phyloP scores from a whole-genome alignment of 2,888 invertebrate genomes.

The Prenolepis imparis region DNA sequence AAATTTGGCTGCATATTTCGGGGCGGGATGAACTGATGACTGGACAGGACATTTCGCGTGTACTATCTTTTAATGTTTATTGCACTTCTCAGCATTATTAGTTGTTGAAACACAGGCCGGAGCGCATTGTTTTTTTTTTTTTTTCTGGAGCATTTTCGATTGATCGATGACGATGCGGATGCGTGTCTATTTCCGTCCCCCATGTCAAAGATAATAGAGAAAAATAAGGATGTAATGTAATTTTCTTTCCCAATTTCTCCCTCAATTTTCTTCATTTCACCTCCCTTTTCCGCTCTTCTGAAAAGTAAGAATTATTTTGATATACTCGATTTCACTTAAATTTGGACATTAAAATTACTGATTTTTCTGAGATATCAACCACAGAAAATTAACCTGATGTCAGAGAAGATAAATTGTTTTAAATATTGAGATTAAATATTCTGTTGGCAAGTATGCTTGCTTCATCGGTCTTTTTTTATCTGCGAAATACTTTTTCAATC shows the following conservation, averaged over 20 bases:
- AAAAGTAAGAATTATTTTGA: background rate
- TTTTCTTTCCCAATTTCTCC: background rate
- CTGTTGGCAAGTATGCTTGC: slow-evolving; percentile 12
- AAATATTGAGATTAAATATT: slow-evolving; percentile 22
- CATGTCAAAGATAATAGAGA: background rate
- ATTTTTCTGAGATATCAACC: background rate
- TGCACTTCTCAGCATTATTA: too few species aligned
- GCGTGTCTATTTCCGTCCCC: background rate
- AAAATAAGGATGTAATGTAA: background rate
- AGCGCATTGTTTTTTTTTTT: too few species aligned
- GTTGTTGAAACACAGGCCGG: too few species aligned
- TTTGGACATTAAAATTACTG: background rate
- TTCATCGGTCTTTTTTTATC: slow-evolving; percentile 12
- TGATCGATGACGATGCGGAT: background rate
- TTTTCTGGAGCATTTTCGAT: background rate
- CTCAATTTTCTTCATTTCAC: background rate
- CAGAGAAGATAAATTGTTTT: slow-evolving; percentile 23
- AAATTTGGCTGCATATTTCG: too few species aligned
- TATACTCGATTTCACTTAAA: background rate
- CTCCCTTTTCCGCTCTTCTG: background rate
- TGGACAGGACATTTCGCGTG: too few species aligned
- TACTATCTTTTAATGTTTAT: too few species aligned
- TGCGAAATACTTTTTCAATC: slow-evolving; percentile 25
- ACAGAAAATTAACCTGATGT: background rate
- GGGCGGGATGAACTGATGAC: too few species aligned